A percentile compares a stretch with the other conserved stretches of the same genome.
These are phyloP conservation scores for Ceratosolen fusciceps DNA, from an alignment of 1,140 invertebrate species.

Conservation along the genomic window DNA sequence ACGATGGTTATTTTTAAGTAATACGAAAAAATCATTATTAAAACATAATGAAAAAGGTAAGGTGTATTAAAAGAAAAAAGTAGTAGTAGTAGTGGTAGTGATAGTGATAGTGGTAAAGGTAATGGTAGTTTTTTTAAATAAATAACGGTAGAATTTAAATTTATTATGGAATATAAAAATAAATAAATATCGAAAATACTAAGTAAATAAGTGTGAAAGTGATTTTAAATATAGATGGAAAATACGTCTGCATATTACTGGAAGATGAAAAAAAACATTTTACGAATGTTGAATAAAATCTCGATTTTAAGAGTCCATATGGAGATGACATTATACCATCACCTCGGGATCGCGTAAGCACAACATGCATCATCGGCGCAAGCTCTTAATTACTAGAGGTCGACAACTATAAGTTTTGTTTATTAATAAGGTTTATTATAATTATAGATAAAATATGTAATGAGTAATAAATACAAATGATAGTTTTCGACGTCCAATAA, in stretches of 20 bases:
- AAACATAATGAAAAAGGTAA: conserved; percentile 60
- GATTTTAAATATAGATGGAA: conserved; percentile 63
- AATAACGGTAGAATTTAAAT: conserved; percentile 2
- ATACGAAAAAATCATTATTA: conserved; percentile 59
- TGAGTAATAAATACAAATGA: neutral
- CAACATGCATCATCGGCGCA: conserved; percentile 73
- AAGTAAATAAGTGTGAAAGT: conserved; percentile 62
- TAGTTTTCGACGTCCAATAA: conserved; percentile 25
- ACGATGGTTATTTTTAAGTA: conserved; percentile 53
- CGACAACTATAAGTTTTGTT: conserved; percentile 38
- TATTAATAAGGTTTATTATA: neutral
- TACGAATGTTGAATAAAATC: conserved; percentile 55
- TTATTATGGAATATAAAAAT: neutral
- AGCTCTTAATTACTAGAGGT: conserved; percentile 63
- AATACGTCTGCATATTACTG: conserved; percentile 59
- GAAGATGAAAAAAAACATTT: conserved; percentile 52
- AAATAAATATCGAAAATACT: too few relatives aligned
- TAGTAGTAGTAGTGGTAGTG: neutral
- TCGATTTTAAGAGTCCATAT: conserved; percentile 60
- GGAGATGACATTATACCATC: conserved; percentile 65
- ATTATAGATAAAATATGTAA: too few relatives aligned
- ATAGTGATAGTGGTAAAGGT: neutral
- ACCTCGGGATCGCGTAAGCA: conserved; percentile 70
- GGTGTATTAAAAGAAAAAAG: conserved; percentile 34
- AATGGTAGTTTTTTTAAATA: neutral